Percentiles rank a stretch among this genome's conserved stretches.
These are phyloP conservation scores for Sebastes nivosus DNA, from an alignment of 2,797 vertebrate species.

Conservation along the genomic window DNA sequence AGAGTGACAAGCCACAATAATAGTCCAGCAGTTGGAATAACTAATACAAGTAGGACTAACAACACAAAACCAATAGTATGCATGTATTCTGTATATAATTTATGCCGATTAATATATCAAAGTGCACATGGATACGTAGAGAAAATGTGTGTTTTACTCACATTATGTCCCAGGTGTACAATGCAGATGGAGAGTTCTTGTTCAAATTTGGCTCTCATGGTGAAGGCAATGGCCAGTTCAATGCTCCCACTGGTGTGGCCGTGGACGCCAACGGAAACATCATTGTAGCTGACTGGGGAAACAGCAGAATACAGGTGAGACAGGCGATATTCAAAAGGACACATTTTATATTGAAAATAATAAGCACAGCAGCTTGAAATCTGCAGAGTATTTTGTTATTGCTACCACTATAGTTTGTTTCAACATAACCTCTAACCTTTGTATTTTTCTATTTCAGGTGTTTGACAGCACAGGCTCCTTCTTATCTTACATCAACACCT, in stretches of 20 bases:
- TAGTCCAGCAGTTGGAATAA: too few species aligned
- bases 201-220: conserved; percentile 98
- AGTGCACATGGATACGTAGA: background rate
- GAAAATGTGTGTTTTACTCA: background rate
- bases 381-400: background rate
- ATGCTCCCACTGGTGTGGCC: conserved; percentile 94
- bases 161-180: conserved; percentile 88
- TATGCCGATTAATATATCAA: background rate
- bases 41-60: too few species aligned
- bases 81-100: background rate
- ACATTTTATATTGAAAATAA: too few species aligned
- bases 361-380: background rate
- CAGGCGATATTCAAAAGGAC: background rate
- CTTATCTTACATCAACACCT: conserved; percentile 97
- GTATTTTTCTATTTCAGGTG: conserved; percentile 79
- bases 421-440: background rate
- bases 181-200: conserved; percentile 93
- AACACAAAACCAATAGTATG: too few species aligned
- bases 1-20: too few species aligned
- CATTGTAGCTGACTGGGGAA: conserved; percentile 98
- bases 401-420: background rate
- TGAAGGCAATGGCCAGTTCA: conserved; percentile 97
- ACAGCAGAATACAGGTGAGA: conserved; percentile 94
- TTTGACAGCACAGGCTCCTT: conserved; percentile 96
- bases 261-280: conserved; percentile 95